A percentile compares a stretch with the other conserved stretches of the same genome.
Evolutionary conservation across 92 coral and sea anemone species (phyloP).

Genomic region (Zoanthus gigantus): DNA sequence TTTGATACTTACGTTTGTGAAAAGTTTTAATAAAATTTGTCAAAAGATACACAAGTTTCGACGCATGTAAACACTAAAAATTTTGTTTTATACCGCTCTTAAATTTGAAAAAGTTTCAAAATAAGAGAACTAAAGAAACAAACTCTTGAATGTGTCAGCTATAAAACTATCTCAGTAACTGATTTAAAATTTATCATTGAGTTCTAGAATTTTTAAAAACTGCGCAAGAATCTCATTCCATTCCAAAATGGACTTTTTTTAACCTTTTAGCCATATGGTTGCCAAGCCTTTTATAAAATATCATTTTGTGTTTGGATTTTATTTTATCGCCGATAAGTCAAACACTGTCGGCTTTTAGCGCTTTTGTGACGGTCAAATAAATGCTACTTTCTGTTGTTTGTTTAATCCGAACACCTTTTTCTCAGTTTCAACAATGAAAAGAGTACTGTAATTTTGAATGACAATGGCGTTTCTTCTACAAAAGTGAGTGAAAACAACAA

Average conservation of each 20-base stretch:
- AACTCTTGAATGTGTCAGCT: conserved; percentile 34
- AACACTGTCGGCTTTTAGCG: conserved; percentile 46
- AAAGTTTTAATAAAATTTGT: conserved; percentile 44
- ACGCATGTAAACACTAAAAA: conserved; percentile 26
- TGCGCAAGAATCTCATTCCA: not conserved
- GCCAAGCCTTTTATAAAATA: conserved; percentile 1
- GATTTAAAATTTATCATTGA: not conserved
- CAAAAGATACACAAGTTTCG: conserved; percentile 15
- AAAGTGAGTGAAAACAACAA: conserved; percentile 13
- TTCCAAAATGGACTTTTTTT: not conserved
- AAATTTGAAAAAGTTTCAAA: not conserved
- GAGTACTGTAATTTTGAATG: not conserved
- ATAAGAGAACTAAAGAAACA: conserved; percentile 24
- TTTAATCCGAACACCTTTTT: conserved; percentile 41
- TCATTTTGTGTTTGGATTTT: conserved; percentile 21
- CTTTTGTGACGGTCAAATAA: conserved; percentile 37
- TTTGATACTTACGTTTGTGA: conserved; percentile 22
- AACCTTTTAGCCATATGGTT: not conserved
- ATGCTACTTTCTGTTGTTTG: conserved; percentile 44
- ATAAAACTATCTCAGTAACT: not conserved
- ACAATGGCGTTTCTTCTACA: conserved; percentile 20
- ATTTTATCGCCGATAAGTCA: conserved; percentile 35
- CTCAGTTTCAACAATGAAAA: conserved; percentile 36
- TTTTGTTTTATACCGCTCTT: not conserved
- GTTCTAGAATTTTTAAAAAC: not conserved